Base-by-base conservation (phyloP, 2,888 invertebrate genomes). In the Melolontha melolontha region DNA sequence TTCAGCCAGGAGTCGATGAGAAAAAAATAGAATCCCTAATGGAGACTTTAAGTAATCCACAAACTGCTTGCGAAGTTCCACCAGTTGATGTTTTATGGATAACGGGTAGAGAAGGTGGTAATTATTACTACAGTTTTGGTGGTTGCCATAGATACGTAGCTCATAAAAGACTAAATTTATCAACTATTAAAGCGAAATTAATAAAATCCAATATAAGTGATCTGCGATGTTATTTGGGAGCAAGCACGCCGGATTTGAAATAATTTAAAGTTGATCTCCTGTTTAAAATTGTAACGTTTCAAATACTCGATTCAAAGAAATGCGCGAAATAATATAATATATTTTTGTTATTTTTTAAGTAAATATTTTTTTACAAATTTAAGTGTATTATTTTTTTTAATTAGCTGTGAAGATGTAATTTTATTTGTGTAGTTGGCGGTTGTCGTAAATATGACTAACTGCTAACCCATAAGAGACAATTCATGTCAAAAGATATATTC, bases 81-180 rank as follows among this genome's bases (percentile, higher is more conserved):
- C 95, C 95, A 0, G 90, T 96, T 71, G 95, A 96, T 83, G 87
- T 95, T 7, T 84, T 95, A 17, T 95, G 95, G 95, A 91, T 95
- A 67, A 88, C 85, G 72, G 95, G 95, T 0, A 84, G 87, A 5
- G 86, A 92, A 81, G 95, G 95, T 12, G 95, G 95, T 0, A 87
- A 95, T 83, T 95, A 95, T 81, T 95, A 90, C 82, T 95, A 93
- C 79, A 94, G 94, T 71, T 95, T 95, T 82, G 95, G 95, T 29
- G 95, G 95, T n/a, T 95, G 95, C 80, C 95, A 95, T 84, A 88
- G 95, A 47, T 95, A 89, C 81, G 91, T 91, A 63, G 95, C 95
- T 0, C 90, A 93, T 81, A 88, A 91, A 77, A 86, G 91, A 42
- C 85, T 95, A 5, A 86, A 89, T 64, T 83, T 87, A 50, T 83